Evolutionary conservation across 2,888 invertebrate species (phyloP), one percentile per base, ranked within the genome.

Genomic region (Ferdinandea cuprea): DNA sequence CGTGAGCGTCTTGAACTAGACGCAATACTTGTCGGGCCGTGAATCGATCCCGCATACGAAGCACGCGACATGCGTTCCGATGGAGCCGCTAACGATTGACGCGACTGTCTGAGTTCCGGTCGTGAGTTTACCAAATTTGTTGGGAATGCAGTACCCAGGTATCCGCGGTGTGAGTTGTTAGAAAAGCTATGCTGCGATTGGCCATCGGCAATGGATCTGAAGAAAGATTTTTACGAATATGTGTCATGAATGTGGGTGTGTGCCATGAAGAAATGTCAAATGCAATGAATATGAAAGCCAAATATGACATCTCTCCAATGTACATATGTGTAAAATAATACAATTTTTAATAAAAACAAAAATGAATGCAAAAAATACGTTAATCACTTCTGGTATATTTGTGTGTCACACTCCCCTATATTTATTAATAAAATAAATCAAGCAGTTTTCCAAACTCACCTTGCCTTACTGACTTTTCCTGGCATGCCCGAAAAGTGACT

Each of bases 101-200:
- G 93, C 25, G 97, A 97, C 89, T 96, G 96, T 65, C 97, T 94
- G 77, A 97, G 92, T 92, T 97, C 97, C 94, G 94, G 94, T 88
- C 95, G 92, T 17, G 95, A 93, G 88, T 94, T 95, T 87, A 95
- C 93, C 87, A 96, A 93, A 91, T 96, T 96, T 86, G 94, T 94
- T 69, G 95, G 94, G 86, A 94, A 93, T 78, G 94, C 94, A 85
- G 93, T 92, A 77, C 92, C 92, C 87, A 94, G 92, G 88, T 96
- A 96, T 85, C 91, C 91, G 87, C 96, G 93, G 87, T 94, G 95
- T 48, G 96, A 96, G 88, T 94, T 93, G 88, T 96, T 96, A 76
- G 96, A 95, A 91, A 96, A 96, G 89, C 96, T 96, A 90, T 97
- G 95, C 89, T 97, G 96, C 69, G 96, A 96, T 91, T 97, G 97